These are phyloP conservation scores for Cheilosia vulpina DNA, from an alignment of 2,888 invertebrate genomes.

Conservation along the genomic window DNA sequence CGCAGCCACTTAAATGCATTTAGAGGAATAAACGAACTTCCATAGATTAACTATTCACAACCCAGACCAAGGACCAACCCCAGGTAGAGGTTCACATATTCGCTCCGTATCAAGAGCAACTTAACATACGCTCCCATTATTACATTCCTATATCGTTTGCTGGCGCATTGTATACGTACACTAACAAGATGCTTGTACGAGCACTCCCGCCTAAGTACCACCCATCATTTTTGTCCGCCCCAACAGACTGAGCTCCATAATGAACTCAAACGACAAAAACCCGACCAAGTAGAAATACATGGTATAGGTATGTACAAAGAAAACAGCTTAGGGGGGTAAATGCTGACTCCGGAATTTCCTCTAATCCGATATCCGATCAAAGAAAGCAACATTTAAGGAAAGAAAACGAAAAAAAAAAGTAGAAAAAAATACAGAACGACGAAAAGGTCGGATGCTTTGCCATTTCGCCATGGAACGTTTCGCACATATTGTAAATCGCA, in stretches of 20 bases:
- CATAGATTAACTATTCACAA: slow-evolving; percentile 20
- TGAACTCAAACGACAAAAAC: slow-evolving; percentile 69
- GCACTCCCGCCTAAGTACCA: slow-evolving; percentile 53
- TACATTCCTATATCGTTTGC: slow-evolving; percentile 19
- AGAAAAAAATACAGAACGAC: slow-evolving; percentile 3
- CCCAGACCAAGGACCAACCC: not conserved
- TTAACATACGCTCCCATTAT: slow-evolving; percentile 40
- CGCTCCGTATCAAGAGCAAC: slow-evolving; percentile 5
- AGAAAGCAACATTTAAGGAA: slow-evolving; percentile 59
- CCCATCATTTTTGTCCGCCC: slow-evolving; percentile 52
- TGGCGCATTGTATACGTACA: slow-evolving; percentile 44
- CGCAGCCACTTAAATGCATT: slow-evolving; percentile 55
- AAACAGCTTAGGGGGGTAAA: slow-evolving; percentile 60
- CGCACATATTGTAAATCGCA: slow-evolving; percentile 64
- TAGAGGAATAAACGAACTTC: slow-evolving; percentile 43
- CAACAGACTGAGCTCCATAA: slow-evolving; percentile 60
- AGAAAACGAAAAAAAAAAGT: not conserved
- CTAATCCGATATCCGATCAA: slow-evolving; percentile 73
- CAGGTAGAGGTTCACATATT: slow-evolving; percentile 1
- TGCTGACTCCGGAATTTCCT: slow-evolving; percentile 69
- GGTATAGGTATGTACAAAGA: slow-evolving; percentile 37
- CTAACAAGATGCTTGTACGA: slow-evolving; percentile 45
- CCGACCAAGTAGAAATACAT: slow-evolving; percentile 62
- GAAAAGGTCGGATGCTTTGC: slow-evolving; percentile 62
- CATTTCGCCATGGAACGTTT: slow-evolving; percentile 47